A percentile compares a stretch with the other conserved stretches of the same genome.
Evolutionary conservation across 2,888 invertebrate species (phyloP).

Genomic region (Callimorpha dominula): DNA sequence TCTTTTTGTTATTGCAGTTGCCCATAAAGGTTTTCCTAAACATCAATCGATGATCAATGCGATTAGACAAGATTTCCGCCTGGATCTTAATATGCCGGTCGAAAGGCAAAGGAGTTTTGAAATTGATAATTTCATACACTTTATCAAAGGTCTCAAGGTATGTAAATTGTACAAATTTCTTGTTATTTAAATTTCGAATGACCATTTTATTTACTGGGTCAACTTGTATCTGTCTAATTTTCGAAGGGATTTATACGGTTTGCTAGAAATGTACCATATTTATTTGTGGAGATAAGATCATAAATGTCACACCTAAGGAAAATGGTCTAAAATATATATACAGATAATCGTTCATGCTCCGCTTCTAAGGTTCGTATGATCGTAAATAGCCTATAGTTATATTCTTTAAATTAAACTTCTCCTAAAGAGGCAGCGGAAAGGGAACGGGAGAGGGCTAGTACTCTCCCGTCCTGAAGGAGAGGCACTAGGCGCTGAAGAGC

Average conservation of each 20-base stretch:
- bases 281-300: too few relatives aligned
- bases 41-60: slow-evolving; percentile 80
- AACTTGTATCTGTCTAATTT: neutral
- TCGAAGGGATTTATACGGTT: neutral
- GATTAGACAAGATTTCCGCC: slow-evolving; percentile 64
- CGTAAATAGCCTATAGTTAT: too few relatives aligned
- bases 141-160: slow-evolving; percentile 81
- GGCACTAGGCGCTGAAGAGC: too few relatives aligned
- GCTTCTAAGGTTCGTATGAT: too few relatives aligned
- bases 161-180: slow-evolving; percentile 10
- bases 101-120: slow-evolving; percentile 58
- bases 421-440: too few relatives aligned
- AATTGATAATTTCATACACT: slow-evolving; percentile 64
- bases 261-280: too few relatives aligned
- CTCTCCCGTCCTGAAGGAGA: too few relatives aligned
- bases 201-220: neutral
- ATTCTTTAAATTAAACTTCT: too few relatives aligned
- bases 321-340: too few relatives aligned
- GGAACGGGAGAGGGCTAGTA: too few relatives aligned
- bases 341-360: too few relatives aligned
- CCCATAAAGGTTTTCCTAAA: slow-evolving; percentile 92
- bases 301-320: too few relatives aligned
- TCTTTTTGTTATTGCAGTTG: slow-evolving; percentile 80
- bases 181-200: neutral
- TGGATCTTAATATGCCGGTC: slow-evolving; percentile 56